Base-by-base conservation (phyloP, 2,888 invertebrate genomes). In the Lathronympha strigana region DNA sequence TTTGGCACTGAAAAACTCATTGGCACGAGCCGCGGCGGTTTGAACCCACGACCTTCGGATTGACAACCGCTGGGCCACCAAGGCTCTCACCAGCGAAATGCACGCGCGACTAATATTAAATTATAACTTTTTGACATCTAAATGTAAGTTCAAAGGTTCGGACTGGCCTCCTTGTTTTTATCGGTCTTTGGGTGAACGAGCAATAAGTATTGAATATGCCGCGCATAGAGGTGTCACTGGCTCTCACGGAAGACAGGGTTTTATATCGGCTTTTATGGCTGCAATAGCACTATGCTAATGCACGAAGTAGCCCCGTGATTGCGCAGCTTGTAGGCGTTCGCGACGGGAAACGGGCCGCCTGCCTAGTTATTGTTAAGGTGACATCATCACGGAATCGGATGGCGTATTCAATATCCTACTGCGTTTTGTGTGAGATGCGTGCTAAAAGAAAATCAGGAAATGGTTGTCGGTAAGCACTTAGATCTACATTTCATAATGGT, bases 131-230 rank as follows among this genome's bases (percentile, higher is more conserved):
- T n/a, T n/a, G n/a, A n/a, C n/a, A n/a, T n/a, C n/a, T n/a, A n/a
- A n/a, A n/a, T n/a, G n/a, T n/a, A n/a, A n/a, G n/a, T n/a, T n/a
- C n/a, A n/a, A n/a, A n/a, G n/a, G n/a, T n/a, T n/a, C n/a, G n/a
- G n/a, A n/a, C n/a, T n/a, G n/a, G n/a, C n/a, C n/a, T n/a, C n/a
- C n/a, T 17, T 21, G 15, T n/a, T 25, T 25, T 38, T 23, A 21
- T 55, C 25, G 9, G 4, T 55, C 17, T 17, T 11, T 28, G 40
- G 15, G 8, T 13, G 40, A 13, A 38, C 4, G 31, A 57, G 72
- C 72, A 72, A 73, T 73, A 73, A 72, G 72, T 71, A 68, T 70
- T 61, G 66, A 66, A 68, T 71, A 63, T 72, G 69, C 70, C 31
- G 17, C 17, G 19, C 25, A 47, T 53, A 45, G 25, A 58, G 17